Conservation (phyloP, 2,888 invertebrate genomes). For the Drosophila hamatofila region DNA sequence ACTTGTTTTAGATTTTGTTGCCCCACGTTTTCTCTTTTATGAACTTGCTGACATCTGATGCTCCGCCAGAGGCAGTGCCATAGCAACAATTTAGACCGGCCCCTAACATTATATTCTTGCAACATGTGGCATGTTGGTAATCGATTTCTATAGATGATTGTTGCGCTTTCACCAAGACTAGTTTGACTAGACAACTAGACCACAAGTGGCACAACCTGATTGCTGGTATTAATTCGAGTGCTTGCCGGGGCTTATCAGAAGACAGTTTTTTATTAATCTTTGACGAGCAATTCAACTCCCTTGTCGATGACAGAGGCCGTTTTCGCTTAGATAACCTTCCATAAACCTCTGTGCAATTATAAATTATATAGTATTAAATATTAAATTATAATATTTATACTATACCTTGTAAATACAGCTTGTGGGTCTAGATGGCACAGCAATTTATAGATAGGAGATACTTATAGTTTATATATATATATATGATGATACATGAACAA, state of each 20-base stretch:
- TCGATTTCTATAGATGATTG: constrained; percentile 19
- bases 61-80: background rate
- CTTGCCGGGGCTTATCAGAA: constrained; percentile 30
- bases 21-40: constrained; percentile 52
- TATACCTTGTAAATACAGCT: constrained; percentile 5
- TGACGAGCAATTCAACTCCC: constrained; percentile 9
- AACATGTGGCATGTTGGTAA: constrained; percentile 43
- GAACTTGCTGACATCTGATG: constrained; percentile 15
- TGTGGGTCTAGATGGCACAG: background rate
- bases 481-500: too few species aligned
- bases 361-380: constrained; percentile 26
- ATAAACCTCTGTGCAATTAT: constrained; percentile 28
- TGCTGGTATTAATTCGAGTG: constrained; percentile 21
- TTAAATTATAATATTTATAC: constrained; percentile 10
- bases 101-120: constrained; percentile 38
- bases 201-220: constrained; percentile 15
- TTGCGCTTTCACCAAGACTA: constrained; percentile 40
- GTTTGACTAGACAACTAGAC: constrained; percentile 33
- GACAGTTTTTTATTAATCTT: constrained; percentile 14
- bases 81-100: constrained; percentile 19
- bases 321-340: constrained; percentile 34
- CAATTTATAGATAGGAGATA: background rate
- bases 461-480: background rate
- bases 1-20: constrained; percentile 38
- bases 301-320: background rate